phyloP scores from a whole-genome alignment of 2,797 vertebrate genomes.

The Clamator glandarius region DNA sequence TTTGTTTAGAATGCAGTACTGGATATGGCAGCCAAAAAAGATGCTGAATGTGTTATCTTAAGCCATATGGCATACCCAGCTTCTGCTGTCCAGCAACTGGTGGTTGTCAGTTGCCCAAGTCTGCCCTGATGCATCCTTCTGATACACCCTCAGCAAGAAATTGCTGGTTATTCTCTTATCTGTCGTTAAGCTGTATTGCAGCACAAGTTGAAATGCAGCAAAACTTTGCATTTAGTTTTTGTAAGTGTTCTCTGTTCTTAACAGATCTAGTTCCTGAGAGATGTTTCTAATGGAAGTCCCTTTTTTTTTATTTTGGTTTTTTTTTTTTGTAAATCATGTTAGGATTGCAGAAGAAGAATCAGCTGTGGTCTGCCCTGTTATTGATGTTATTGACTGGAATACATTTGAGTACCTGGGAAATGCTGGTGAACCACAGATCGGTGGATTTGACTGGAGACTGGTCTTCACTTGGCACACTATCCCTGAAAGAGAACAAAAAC shows the following conservation, averaged over 20 bases:
- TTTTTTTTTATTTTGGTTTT: too few relatives aligned
- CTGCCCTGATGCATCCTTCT: neutral
- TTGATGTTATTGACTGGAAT: slow-evolving; percentile 98
- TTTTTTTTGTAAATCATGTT: slow-evolving; percentile 34
- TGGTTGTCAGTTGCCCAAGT: neutral
- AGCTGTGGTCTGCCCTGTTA: slow-evolving; percentile 95
- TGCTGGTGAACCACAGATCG: slow-evolving; percentile 92
- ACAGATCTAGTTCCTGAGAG: neutral
- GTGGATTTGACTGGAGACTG: slow-evolving; percentile 96
- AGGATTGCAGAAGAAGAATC: slow-evolving; percentile 92
- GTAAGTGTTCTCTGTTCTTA: neutral
- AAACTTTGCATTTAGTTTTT: neutral
- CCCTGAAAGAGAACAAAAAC: slow-evolving; percentile 86
- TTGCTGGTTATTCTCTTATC: neutral
- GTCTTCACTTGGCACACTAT: slow-evolving; percentile 93
- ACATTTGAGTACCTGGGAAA: slow-evolving; percentile 96
- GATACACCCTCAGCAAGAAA: neutral
- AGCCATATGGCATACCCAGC: neutral
- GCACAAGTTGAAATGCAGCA: neutral
- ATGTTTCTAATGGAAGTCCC: neutral
- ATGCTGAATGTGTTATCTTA: neutral
- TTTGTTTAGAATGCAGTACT: neutral
- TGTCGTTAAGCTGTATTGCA: neutral
- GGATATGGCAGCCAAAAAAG: neutral
- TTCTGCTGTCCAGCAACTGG: neutral